Conservation (phyloP, 2,797 vertebrate species). For the Phrynocephalus vlangalii region DNA sequence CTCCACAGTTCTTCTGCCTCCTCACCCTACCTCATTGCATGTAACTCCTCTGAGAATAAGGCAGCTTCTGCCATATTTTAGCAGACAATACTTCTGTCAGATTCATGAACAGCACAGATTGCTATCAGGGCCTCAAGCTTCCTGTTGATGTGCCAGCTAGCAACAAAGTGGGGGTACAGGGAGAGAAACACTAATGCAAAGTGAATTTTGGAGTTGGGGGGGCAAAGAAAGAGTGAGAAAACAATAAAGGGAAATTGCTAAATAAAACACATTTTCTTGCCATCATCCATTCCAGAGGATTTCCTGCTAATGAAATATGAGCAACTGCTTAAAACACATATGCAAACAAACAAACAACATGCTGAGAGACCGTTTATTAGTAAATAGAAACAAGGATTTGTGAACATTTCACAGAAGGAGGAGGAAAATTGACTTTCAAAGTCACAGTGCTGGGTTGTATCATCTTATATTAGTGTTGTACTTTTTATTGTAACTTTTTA, state of each 20-base stretch:
- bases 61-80: neutral
- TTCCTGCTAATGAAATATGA: conserved; percentile 29
- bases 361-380: neutral
- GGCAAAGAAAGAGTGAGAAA: rapidly evolving
- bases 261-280: conserved; percentile 14
- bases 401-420: neutral
- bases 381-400: neutral
- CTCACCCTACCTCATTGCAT: neutral
- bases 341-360: neutral
- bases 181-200: rapidly evolving
- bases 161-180: neutral
- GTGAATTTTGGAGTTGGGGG: neutral
- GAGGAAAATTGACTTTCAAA: neutral
- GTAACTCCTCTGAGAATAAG: neutral
- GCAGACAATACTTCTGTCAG: rapidly evolving
- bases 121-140: rapidly evolving
- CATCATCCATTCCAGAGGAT: neutral
- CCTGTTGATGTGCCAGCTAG: rapidly evolving
- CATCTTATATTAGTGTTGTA: neutral
- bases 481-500: neutral
- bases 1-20: neutral
- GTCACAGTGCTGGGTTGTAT: neutral
- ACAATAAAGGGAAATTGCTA: neutral
- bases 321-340: neutral
- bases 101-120: rapidly evolving